Evolutionary conservation across 1,140 invertebrate species (phyloP), one percentile per base, ranked within the genome.

Genomic region (Oryctes rhinoceros): DNA sequence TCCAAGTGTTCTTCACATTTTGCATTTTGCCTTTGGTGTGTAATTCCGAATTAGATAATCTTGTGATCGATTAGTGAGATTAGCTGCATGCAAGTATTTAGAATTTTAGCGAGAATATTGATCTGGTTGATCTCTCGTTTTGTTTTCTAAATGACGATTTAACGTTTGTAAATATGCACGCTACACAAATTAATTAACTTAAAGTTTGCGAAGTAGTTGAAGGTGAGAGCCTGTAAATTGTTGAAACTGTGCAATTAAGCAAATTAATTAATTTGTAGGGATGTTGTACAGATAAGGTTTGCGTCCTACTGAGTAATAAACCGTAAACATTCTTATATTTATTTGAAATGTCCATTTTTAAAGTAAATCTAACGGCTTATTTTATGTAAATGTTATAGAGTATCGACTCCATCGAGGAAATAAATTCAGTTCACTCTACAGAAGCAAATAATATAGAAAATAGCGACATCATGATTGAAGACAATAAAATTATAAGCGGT

Each of bases 351-450:
- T 1, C 11, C 7, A 10, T 71, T 71, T 24, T 37, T 44, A 3
- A 20, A 76, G 44, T n/a, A 47, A 47, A 47, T 48, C 11, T 13
- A 76, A 48, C 30, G 30, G 11, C 35, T 47, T 1, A 18, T 5
- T 20, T 47, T 4, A 74, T 15, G 6, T 74, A 76, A 44, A 13
- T 47, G 62, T 85, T 83, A 48, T 88, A 95, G 94, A 95, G 94
- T 86, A 93, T 93, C 85, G 94, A 95, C 87, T 95, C 94, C 30
- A 92, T 93, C 79, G 92, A 94, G 87, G 94, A 95, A 84, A 91
- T 91, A 9, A 91, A 90, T 62, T 93, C 92, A 2, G 89, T 93
- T 81, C 92, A 92, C 87, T 92, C 92, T 4, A 91, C 90, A 4
- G 92, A 93, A 84, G 92, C 91, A 13, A 92, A 92, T 84, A 92